A percentile compares a stretch with the other conserved stretches of the same genome.
Evolutionary conservation across 1,140 invertebrate genomes (phyloP).

Genomic region (Pseudomyrmex concolor): DNA sequence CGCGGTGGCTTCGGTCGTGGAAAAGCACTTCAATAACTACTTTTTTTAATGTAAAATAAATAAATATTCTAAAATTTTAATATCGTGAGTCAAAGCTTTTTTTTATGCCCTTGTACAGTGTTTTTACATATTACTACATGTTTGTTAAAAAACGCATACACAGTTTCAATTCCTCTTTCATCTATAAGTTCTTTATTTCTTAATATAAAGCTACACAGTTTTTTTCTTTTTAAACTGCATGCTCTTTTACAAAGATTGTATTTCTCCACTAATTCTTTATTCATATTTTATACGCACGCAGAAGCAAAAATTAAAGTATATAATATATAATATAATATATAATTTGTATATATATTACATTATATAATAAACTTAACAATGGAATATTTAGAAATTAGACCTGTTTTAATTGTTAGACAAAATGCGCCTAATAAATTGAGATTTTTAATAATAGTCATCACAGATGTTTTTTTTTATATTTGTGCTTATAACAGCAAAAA

Average conservation of each 20-base stretch:
- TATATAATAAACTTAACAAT: not conserved
- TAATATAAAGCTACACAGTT: too few relatives aligned
- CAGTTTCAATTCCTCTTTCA: not conserved
- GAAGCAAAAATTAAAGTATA: slow-evolving; percentile 14
- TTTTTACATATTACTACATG: too few relatives aligned
- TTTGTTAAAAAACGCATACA: too few relatives aligned
- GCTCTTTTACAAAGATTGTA: not conserved
- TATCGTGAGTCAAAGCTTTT: too few relatives aligned
- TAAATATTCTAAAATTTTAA: slow-evolving; percentile 41
- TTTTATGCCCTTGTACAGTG: too few relatives aligned
- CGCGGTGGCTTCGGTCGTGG: slow-evolving; percentile 84
- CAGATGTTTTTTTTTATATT: slow-evolving; percentile 31
- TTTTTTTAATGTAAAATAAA: slow-evolving; percentile 63
- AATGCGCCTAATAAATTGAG: not conserved
- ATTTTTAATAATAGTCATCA: slow-evolving; percentile 17
- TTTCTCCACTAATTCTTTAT: not conserved
- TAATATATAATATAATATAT: too few relatives aligned
- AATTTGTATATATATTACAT: not conserved
- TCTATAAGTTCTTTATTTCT: slow-evolving; percentile 8
- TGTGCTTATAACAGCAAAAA: not conserved
- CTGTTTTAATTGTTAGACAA: not conserved
- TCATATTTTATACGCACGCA: not conserved
- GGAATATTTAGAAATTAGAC: slow-evolving; percentile 8
- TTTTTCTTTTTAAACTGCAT: too few relatives aligned
- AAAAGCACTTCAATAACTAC: slow-evolving; percentile 80